A percentile compares a stretch with the other conserved stretches of the same genome.
These are phyloP conservation scores for Capromys pilorides DNA, from an alignment of 2,797 vertebrate genomes.

Conservation along the genomic window DNA sequence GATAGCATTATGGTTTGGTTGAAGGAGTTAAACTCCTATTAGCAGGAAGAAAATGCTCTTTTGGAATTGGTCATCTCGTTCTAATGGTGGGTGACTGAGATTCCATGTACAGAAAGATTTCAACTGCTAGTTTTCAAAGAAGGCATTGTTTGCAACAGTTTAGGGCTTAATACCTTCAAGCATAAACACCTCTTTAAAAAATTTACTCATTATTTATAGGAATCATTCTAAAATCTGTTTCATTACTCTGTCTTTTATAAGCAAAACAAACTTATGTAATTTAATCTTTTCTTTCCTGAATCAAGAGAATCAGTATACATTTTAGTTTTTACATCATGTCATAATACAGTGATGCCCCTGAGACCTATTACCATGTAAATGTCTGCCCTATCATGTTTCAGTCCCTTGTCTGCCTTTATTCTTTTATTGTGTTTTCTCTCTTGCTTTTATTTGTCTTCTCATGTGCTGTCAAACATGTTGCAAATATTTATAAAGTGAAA, in stretches of 20 bases:
- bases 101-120: slow-evolving; percentile 58
- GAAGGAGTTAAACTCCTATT: slow-evolving; percentile 57
- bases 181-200: slow-evolving; percentile 72
- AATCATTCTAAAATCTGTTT: slow-evolving; percentile 69
- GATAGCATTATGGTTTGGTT: slow-evolving; percentile 34
- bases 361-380: slow-evolving; percentile 52
- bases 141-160: slow-evolving; percentile 46
- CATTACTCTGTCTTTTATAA: slow-evolving; percentile 54
- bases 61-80: slow-evolving; percentile 34
- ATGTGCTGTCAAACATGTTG: slow-evolving; percentile 64
- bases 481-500: slow-evolving; percentile 72
- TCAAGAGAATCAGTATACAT: slow-evolving; percentile 57
- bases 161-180: slow-evolving; percentile 64
- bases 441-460: slow-evolving; percentile 71
- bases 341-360: slow-evolving; percentile 50
- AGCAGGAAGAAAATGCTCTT: slow-evolving; percentile 64
- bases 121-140: slow-evolving; percentile 54
- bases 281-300: slow-evolving; percentile 64
- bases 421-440: slow-evolving; percentile 67
- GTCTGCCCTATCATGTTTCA: slow-evolving; percentile 32
- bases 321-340: slow-evolving; percentile 70
- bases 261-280: slow-evolving; percentile 60
- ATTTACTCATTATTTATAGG: slow-evolving; percentile 31
- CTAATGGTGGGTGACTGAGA: slow-evolving; percentile 41
- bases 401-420: slow-evolving; percentile 31